Evolutionary conservation across 1,140 invertebrate genomes (phyloP), one percentile per base, ranked within the genome.

Genomic region (Stegodyphus dumicola): DNA sequence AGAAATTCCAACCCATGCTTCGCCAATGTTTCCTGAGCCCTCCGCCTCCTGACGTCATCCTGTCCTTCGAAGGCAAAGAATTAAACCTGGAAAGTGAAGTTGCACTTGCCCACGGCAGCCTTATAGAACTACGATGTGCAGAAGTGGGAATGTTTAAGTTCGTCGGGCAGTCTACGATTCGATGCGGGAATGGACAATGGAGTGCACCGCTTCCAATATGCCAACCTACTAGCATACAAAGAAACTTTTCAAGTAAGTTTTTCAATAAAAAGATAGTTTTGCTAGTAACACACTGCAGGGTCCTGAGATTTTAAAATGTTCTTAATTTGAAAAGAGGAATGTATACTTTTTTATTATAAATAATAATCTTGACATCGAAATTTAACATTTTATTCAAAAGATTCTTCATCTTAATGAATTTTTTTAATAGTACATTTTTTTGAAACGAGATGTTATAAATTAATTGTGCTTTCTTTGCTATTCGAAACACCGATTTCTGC

Each of bases 111-210:
- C 86, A 88, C 48, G 86, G 87, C 10, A 87, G 83, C 33, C 33
- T 77, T 6, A 64, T 88, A 9, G 77, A 87, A 33, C 91, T 94
- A 0, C 92, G 95, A 78, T 97, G 95, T 90, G 92, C 93, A 77
- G 94, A 96, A 88, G 90, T 96, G 78, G 95, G 95, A 13, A 92
- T 95, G 87, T 96, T 95, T 90, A 96, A 96, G 90, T 92, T 96
- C 86, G 90, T 94, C 76, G 93, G 95, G 79, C 92, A 94, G 88
- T 90, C 93, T 15, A 89, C 91, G 84, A 90, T 95, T 3, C 92
- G 93, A 6, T 97, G 95, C 90, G 93, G 94, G 65, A 95, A 97
- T 88, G 95, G 95, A 0, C 91, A 92, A 48, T 97, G 95, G 95
- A 93, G 92, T 7, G 92, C 93, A 1, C 92, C 93, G 81, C 90